These are phyloP conservation scores for Eupithecia insigniata DNA, from an alignment of 2,888 invertebrate species.

Conservation along the genomic window DNA sequence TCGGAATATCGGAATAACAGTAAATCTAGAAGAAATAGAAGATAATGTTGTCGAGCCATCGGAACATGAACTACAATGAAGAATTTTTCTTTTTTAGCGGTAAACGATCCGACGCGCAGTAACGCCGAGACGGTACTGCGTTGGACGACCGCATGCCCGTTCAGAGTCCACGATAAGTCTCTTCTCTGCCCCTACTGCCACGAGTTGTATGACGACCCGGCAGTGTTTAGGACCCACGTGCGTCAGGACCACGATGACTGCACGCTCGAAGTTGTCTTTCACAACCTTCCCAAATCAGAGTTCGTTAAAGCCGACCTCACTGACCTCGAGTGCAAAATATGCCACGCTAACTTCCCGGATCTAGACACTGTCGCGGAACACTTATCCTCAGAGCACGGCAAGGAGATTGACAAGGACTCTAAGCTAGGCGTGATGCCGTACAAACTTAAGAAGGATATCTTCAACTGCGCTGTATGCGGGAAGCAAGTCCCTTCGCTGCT, in stretches of 20 bases:
- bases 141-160: constrained; percentile 76
- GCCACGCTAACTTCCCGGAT: constrained; percentile 50
- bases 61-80: constrained; percentile 45
- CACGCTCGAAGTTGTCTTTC: constrained; percentile 68
- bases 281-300: constrained; percentile 71
- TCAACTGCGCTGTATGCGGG: constrained; percentile 68
- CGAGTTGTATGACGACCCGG: constrained; percentile 70
- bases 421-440: constrained; percentile 76
- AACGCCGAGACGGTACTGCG: constrained; percentile 73
- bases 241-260: constrained; percentile 67
- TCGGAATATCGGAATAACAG: constrained; percentile 1
- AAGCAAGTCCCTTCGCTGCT: constrained; percentile 69
- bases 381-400: constrained; percentile 55
- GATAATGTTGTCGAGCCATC: constrained; percentile 22
- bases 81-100: constrained; percentile 76
- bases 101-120: constrained; percentile 70
- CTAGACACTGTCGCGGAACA: constrained; percentile 64
- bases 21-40: constrained; percentile 9
- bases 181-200: constrained; percentile 78
- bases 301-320: constrained; percentile 74
- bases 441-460: constrained; percentile 60
- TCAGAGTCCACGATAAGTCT: constrained; percentile 75
- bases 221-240: constrained; percentile 68
- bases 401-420: constrained; percentile 54
- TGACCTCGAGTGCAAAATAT: constrained; percentile 65